Percentiles rank a stretch among this genome's conserved stretches.
These are phyloP conservation scores for Corvus moneduloides DNA, from an alignment of 2,113 vertebrate genomes.

Conservation along the genomic window DNA sequence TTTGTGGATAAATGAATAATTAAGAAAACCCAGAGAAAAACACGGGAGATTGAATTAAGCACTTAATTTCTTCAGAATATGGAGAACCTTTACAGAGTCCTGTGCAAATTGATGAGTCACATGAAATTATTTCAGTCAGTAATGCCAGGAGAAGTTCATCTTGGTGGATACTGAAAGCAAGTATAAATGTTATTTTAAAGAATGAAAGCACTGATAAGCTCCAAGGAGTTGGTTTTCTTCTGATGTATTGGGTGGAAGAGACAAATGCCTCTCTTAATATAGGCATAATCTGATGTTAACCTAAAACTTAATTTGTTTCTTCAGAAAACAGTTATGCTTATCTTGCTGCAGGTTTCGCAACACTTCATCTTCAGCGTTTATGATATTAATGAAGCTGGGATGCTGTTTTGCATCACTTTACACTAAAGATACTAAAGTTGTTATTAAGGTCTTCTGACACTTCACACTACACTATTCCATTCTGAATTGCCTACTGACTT, in stretches of 20 bases:
- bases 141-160: constrained; percentile 9
- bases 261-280: background rate
- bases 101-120: constrained; percentile 54
- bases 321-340: background rate
- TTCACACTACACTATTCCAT: background rate
- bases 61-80: constrained; percentile 62
- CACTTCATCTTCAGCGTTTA: background rate
- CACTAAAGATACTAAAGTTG: background rate
- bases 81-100: constrained; percentile 11
- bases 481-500: background rate
- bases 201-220: background rate
- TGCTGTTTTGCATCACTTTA: background rate
- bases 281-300: background rate
- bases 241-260: background rate
- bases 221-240: background rate
- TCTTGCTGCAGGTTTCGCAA: background rate
- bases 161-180: background rate
- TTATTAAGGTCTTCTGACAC: background rate
- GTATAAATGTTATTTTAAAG: constrained; percentile 6
- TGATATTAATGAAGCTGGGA: background rate
- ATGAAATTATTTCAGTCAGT: constrained; percentile 38
- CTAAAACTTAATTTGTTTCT: background rate
- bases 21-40: constrained; percentile 57
- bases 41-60: constrained; percentile 44
- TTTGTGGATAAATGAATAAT: constrained; percentile 57